Conservation (phyloP, 2,797 vertebrate genomes). For the Anniella stebbinsi region DNA sequence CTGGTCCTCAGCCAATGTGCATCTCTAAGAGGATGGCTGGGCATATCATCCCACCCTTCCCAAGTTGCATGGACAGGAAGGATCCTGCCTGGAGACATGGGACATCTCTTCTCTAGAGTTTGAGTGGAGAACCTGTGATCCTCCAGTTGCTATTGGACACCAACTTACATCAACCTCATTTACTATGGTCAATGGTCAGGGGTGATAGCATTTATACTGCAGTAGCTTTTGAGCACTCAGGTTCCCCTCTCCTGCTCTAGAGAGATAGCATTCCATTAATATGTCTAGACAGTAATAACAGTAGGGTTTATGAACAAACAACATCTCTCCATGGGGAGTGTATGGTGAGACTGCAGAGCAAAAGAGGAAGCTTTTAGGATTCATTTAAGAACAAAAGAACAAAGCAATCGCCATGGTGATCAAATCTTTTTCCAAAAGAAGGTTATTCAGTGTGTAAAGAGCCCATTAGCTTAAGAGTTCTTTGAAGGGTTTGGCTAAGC, state of each 20-base stretch:
- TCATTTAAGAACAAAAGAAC: neutral
- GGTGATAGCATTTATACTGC: neutral
- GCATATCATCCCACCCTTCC: neutral
- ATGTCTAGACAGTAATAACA: neutral
- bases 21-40: neutral
- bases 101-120: neutral
- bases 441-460: neutral
- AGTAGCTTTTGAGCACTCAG: neutral
- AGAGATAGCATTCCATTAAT: no score
- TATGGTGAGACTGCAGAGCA: no score
- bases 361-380: neutral
- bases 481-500: neutral
- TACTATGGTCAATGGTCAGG: neutral
- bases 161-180: neutral
- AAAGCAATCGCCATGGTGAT: neutral
- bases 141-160: neutral
- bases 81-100: neutral
- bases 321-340: neutral
- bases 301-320: neutral
- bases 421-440: neutral
- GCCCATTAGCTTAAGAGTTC: neutral
- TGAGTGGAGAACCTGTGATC: neutral
- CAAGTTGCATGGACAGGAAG: neutral
- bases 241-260: neutral
- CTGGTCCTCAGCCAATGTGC: neutral